phyloP scores from a whole-genome alignment of 2,888 invertebrate genomes.

The Drosophila nigritarsus region DNA sequence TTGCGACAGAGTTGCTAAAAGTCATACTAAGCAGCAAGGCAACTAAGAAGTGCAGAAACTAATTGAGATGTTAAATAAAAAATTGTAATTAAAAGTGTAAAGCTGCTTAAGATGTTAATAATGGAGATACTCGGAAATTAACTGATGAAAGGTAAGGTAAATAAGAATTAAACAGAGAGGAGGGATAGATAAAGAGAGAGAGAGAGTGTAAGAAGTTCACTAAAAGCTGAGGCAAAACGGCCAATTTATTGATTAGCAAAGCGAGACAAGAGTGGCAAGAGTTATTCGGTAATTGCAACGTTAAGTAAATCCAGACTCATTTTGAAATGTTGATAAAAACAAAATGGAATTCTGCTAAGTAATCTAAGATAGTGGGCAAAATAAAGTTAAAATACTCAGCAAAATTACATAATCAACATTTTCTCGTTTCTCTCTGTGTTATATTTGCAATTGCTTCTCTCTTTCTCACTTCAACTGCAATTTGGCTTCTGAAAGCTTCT shows the following conservation, averaged over 20 bases:
- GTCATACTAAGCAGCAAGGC: not conserved
- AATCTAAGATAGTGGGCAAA: not conserved
- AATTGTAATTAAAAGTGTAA: constrained; percentile 6
- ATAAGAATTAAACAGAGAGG: not conserved
- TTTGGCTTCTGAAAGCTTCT: not conserved
- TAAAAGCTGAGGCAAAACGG: not conserved
- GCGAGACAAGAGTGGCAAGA: not conserved
- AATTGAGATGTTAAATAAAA: constrained; percentile 7
- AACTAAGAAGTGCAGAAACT: not conserved
- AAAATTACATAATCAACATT: not conserved
- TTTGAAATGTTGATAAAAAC: not conserved
- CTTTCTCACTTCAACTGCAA: not conserved
- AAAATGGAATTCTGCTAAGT: not conserved
- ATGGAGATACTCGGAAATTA: not conserved
- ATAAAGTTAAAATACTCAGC: not conserved
- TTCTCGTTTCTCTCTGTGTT: not conserved
- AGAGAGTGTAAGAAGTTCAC: not conserved
- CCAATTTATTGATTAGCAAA: not conserved
- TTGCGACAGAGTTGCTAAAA: not conserved
- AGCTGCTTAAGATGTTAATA: not conserved
- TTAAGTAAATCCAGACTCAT: not conserved
- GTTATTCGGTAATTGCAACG: not conserved
- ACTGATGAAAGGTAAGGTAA: not conserved
- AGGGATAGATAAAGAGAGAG: no score
- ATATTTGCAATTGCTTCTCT: not conserved